phyloP scores from a whole-genome alignment of 2,888 invertebrate species.

The Baccha elongata region DNA sequence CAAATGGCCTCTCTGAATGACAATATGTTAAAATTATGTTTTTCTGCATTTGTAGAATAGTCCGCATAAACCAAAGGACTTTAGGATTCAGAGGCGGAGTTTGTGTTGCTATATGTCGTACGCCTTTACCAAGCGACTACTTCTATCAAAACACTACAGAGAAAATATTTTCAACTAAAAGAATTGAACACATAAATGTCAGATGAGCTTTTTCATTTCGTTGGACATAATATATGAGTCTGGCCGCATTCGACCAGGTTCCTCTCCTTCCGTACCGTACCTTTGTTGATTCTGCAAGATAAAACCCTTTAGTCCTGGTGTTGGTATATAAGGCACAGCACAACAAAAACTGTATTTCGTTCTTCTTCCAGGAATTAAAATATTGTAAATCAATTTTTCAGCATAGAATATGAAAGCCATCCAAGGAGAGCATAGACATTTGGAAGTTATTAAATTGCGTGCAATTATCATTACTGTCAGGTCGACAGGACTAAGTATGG shows the following conservation, averaged over 20 bases:
- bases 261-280: too few relatives aligned
- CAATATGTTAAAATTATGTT: conserved; percentile 74
- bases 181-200: conserved; percentile 76
- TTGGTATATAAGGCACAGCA: background rate
- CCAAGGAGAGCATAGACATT: conserved; percentile 59
- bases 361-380: conserved; percentile 62
- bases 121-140: conserved; percentile 36
- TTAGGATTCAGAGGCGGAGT: conserved; percentile 1
- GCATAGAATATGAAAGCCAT: conserved; percentile 63
- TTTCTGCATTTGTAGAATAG: conserved; percentile 71
- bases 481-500: conserved; percentile 40
- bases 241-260: conserved; percentile 69
- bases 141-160: conserved; percentile 50
- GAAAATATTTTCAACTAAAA: conserved; percentile 75
- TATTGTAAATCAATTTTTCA: conserved; percentile 74
- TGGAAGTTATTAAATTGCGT: conserved; percentile 71
- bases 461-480: conserved; percentile 73
- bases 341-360: conserved; percentile 30
- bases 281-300: background rate
- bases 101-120: conserved; percentile 44
- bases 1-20: conserved; percentile 54
- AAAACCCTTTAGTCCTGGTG: background rate
- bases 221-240: conserved; percentile 75
- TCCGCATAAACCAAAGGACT: conserved; percentile 65
- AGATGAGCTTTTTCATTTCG: conserved; percentile 75